These are phyloP conservation scores for Spheniscus mendiculus DNA, from an alignment of 2,113 vertebrate genomes.

Conservation along the genomic window DNA sequence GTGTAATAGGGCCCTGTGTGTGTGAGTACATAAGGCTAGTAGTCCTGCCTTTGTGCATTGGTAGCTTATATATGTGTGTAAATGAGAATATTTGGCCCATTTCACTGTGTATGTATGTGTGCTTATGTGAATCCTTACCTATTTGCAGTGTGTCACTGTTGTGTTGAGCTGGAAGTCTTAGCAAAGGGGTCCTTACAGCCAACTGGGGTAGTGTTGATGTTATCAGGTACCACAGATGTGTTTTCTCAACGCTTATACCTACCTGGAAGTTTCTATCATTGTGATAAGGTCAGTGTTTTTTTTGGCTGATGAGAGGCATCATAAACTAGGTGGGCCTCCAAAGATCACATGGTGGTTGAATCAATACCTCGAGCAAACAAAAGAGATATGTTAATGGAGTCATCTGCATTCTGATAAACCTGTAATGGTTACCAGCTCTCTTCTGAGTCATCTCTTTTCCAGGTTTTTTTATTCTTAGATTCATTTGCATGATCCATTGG, in stretches of 20 bases:
- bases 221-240: background rate
- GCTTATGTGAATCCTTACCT: background rate
- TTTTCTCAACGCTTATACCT: background rate
- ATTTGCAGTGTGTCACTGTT: no score
- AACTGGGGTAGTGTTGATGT: background rate
- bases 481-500: background rate
- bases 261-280: background rate
- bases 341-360: background rate
- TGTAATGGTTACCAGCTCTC: background rate
- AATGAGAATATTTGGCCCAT: background rate
- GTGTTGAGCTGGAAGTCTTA: background rate
- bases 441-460: background rate
- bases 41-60: background rate
- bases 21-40: background rate
- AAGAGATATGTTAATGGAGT: background rate
- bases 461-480: background rate
- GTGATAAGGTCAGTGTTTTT: background rate
- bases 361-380: background rate
- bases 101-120: background rate
- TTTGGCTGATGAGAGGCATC: background rate
- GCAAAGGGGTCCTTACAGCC: background rate
- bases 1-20: background rate
- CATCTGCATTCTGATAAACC: background rate
- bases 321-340: background rate
- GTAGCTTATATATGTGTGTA: background rate